phyloP scores from a whole-genome alignment of 2,797 vertebrate genomes.

The Phyllotis vaccarum region DNA sequence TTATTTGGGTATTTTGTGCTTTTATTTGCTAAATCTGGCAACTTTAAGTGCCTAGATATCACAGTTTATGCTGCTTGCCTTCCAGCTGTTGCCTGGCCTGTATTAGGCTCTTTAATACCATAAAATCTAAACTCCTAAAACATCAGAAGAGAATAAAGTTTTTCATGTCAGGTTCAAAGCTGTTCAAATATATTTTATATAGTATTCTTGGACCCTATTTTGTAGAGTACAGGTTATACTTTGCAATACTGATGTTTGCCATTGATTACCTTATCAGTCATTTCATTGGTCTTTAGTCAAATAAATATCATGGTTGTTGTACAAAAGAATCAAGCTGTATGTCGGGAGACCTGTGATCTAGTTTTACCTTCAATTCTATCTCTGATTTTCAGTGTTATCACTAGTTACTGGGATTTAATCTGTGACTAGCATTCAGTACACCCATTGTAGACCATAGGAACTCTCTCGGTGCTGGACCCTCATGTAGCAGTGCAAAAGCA shows the following conservation, averaged over 20 bases:
- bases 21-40: conserved; percentile 60
- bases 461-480: not conserved
- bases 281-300: conserved; percentile 29
- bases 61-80: not conserved
- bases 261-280: not conserved
- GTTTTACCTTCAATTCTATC: not conserved
- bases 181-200: conserved; percentile 22
- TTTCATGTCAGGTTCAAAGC: conserved; percentile 33
- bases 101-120: not conserved
- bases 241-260: not conserved
- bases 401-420: not conserved
- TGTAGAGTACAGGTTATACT: not conserved
- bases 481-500: not conserved
- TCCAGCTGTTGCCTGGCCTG: not conserved
- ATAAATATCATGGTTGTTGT: not conserved
- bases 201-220: not conserved
- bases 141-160: conserved; percentile 17
- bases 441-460: not conserved
- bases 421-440: not conserved
- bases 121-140: conserved; percentile 55
- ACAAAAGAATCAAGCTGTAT: not conserved
- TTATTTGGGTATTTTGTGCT: not conserved
- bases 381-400: not conserved
- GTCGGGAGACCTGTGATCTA: not conserved
- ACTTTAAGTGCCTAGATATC: not conserved